Evolutionary conservation across 1,140 invertebrate species (phyloP), one percentile per base, ranked within the genome.

Genomic region (Zaprionus vittiger): DNA sequence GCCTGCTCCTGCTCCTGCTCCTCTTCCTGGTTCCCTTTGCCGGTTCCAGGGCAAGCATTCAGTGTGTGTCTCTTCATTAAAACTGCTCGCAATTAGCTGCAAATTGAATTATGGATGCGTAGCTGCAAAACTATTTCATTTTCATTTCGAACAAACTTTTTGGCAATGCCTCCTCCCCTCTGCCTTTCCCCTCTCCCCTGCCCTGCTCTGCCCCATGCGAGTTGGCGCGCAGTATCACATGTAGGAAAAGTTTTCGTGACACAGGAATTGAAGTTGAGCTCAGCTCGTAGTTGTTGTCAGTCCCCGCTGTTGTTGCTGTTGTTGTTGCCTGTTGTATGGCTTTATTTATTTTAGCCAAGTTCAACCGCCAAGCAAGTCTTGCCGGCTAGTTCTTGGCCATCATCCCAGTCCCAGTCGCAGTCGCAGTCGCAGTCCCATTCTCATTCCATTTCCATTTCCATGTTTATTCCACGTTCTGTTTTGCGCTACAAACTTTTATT

Each of bases 341-440:
- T 87, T 87, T 87, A 90, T 86, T 90, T 87, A 89, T 90, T 87
- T 87, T 84, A 87, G 84, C 85, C 84, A 87, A 87, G 84, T 87
- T 87, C 84, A 87, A 85, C 80, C 73, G 75, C 68, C 77, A 84
- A 65, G 60, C 81, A 31, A 34, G 73, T 77, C 64, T 73, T 65
- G 69, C 78, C 61, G 75, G 64, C 65, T 69, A 76, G 76, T 77
- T 72, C 47, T 62, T 62, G 55, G 57, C 76, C 75, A 79, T 66
- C 74, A 81, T 73, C 83, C 71, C 83, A 86, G 81, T 84, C 31
- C 12, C n/a, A n/a, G n/a, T n/a, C n/a, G n/a, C 61, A 52, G 28
- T 73, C 83, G 63, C 83, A 86, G 81, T 84, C 31, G n/a, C 61
- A 54, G 31, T 28, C 52, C 20, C 22, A 44, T 44, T 34, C 28